phyloP scores from a whole-genome alignment of 2,113 vertebrate genomes.

The Corythoichthys haematopterus region DNA sequence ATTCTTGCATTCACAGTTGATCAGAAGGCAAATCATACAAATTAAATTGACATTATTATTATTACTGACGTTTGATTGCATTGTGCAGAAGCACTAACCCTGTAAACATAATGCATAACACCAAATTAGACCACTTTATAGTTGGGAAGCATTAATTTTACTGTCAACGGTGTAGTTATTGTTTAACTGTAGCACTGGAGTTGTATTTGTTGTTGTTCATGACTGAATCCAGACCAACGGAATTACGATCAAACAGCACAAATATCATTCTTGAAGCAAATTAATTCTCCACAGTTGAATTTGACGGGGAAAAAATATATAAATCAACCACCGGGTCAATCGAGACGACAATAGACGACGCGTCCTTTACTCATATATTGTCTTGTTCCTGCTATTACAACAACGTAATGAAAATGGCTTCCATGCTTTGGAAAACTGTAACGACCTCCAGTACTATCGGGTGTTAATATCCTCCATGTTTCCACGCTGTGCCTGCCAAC shows the following conservation, averaged over 20 bases:
- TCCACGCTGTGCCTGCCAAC: conserved; percentile 8
- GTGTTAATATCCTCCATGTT: conserved; percentile 42
- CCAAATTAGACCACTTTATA: not conserved
- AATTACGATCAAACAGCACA: not conserved
- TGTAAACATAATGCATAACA: not conserved
- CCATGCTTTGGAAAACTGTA: conserved; percentile 48
- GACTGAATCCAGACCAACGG: not conserved
- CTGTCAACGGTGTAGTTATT: not conserved
- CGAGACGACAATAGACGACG: not conserved
- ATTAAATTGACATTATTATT: not conserved
- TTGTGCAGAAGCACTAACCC: not conserved
- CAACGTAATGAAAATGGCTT: conserved; percentile 64
- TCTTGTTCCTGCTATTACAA: conserved; percentile 22
- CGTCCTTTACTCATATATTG: not conserved
- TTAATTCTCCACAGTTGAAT: not conserved
- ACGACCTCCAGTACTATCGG: conserved; percentile 50
- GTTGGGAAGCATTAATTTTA: not conserved
- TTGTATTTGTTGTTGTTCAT: not conserved
- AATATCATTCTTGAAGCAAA: not conserved
- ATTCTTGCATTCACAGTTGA: conserved; percentile 8
- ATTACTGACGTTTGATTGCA: not conserved
- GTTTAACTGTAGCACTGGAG: not conserved
- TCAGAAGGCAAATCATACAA: not conserved
- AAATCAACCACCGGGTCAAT: not conserved
- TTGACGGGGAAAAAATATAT: not conserved